Evolutionary conservation across 1,140 invertebrate species (phyloP), one percentile per base, ranked within the genome.

Genomic region (Adelges cooleyi): DNA sequence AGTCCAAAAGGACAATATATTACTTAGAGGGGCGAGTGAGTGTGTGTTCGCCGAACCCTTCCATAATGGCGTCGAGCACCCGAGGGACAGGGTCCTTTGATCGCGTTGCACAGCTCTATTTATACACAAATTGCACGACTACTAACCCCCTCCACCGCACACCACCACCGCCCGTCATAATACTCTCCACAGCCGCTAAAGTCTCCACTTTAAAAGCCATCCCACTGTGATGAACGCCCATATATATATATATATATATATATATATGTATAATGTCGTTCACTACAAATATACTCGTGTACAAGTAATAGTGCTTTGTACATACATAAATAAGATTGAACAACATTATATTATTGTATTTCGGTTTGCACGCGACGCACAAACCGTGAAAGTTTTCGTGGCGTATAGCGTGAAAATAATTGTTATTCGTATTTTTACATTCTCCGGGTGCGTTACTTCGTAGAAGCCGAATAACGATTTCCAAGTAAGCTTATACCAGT

Each of bases 81-180:
- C 54, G 13, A 44, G 54, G 54, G 54, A 48, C 56, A 29, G 56
- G 33, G 42, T 48, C 56, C 56, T 62, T 62, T 62, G 56, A 62
- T 56, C 56, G 25, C 42, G 23, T 15, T 42, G 42, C 38, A 11
- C 29, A 33, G 10, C 38, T 54, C 52, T 22, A 23, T 33, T 33
- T 33, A 33, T 33, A 33, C 29, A 11, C 11, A 33, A 33, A 33
- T 33, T 11, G 11, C 5, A 11, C 40, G 15, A 17, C 40, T n/a
- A n/a, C 53, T 18, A 42, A 25, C 4, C 6, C 54, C 23, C 40
- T 22, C 38, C 17, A 9, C 25, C 17, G 15, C 53, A 20, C 15
- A 42, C n/a, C 20, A 17, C n/a, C 51, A 15, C 38, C 38, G 22
- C 56, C 56, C 3, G 27, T 33, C 11, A 6, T 33, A 33, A 33